Evolutionary conservation across 2,797 vertebrate genomes (phyloP).

Genomic region (Silurus aristotelis): DNA sequence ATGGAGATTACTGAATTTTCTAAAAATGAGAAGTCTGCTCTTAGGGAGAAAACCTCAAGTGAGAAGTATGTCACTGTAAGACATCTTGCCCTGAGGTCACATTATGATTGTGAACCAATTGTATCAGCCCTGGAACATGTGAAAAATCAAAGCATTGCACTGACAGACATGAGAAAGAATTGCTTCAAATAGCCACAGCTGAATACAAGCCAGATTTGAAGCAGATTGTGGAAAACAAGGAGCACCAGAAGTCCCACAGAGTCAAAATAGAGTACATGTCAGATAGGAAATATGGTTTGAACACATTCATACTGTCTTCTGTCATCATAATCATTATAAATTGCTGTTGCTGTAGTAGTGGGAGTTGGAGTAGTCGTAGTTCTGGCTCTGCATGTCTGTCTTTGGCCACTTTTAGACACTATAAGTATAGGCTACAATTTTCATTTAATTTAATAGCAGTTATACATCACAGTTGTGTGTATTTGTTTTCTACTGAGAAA

Average conservation of each 20-base stretch:
- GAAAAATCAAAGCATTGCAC: conserved; percentile 38
- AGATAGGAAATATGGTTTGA: background rate
- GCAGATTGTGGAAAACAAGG: background rate
- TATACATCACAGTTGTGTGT: background rate
- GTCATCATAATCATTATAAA: conserved; percentile 5
- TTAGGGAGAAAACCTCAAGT: background rate
- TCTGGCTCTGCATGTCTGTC: background rate
- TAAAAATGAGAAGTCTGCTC: conserved; percentile 22
- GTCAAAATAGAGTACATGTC: background rate
- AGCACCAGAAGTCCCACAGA: background rate
- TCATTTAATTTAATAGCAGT: background rate
- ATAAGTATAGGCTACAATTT: too few relatives aligned
- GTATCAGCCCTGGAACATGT: conserved; percentile 17
- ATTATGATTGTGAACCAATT: conserved; percentile 38
- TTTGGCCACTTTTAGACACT: background rate
- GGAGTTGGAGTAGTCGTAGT: background rate
- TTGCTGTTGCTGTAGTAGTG: background rate
- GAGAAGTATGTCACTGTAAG: conserved; percentile 34
- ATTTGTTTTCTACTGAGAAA: background rate
- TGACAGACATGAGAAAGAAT: background rate
- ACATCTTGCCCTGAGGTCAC: conserved; percentile 37
- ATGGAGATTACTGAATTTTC: conserved; percentile 33
- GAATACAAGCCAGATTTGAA: conserved; percentile 1
- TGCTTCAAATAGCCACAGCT: background rate
- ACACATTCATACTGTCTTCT: background rate